A percentile compares a stretch with the other conserved stretches of the same genome.
Conservation (phyloP, 2,888 invertebrate species). For the Tholera decimalis region DNA sequence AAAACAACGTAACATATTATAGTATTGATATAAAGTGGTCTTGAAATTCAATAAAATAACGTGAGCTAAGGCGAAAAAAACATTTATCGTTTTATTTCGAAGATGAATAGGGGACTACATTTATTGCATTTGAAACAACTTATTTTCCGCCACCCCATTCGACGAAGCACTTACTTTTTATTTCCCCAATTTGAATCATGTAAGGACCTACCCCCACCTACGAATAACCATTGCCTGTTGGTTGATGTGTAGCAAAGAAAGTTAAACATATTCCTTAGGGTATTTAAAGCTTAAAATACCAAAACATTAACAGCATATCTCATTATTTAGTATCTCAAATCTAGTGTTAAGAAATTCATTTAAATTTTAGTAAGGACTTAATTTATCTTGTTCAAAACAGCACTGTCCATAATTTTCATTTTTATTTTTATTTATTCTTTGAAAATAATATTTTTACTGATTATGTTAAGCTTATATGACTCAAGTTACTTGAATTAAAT, state of each 20-base stretch:
- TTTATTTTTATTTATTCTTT: no score
- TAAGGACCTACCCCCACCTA: background rate
- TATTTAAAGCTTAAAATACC: no score
- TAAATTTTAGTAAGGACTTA: background rate
- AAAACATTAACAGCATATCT: background rate
- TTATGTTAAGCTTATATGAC: no score
- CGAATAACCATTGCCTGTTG: background rate
- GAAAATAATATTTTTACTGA: no score
- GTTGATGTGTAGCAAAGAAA: background rate
- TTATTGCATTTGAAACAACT: constrained; percentile 45
- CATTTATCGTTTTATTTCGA: constrained; percentile 14
- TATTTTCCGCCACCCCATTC: constrained; percentile 23
- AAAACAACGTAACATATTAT: no score
- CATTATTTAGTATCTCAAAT: constrained; percentile 1
- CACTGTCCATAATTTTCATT: no score
- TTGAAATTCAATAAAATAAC: background rate
- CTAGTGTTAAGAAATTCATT: constrained; percentile 1
- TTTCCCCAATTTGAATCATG: constrained; percentile 21
- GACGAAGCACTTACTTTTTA: constrained; percentile 14
- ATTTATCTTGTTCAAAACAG: background rate
- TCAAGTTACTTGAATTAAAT: no score
- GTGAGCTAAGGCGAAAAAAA: constrained; percentile 8
- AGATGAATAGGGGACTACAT: constrained; percentile 30
- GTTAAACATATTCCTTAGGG: no score
- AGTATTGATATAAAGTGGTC: background rate